Evolutionary conservation across 2,797 vertebrate species (phyloP).

Genomic region (Helarctos malayanus): DNA sequence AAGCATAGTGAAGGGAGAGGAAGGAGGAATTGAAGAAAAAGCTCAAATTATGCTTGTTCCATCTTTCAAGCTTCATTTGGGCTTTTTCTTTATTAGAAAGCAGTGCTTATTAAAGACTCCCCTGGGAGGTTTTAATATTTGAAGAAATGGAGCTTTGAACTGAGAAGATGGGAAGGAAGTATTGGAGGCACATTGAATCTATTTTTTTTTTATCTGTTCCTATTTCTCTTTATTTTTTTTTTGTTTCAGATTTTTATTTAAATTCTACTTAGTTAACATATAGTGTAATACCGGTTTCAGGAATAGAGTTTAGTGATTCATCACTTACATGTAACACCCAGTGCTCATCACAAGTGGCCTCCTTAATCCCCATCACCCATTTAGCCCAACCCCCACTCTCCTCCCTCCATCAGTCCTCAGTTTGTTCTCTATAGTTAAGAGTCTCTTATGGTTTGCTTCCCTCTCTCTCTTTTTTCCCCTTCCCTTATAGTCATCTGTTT

Average conservation of each 20-base stretch:
- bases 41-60: neutral
- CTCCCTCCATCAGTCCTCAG: neutral
- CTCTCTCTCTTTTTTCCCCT: neutral
- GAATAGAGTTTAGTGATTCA: neutral
- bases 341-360: neutral
- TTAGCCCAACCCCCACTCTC: neutral
- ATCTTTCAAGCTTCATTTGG: neutral
- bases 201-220: neutral
- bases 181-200: neutral
- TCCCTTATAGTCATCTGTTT: neutral
- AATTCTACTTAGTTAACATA: neutral
- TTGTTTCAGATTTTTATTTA: neutral
- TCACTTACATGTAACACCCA: neutral
- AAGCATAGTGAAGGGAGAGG: neutral
- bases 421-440: neutral
- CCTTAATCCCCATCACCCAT: neutral
- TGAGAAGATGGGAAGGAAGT: neutral
- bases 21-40: neutral
- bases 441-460: neutral
- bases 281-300: neutral
- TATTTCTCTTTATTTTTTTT: neutral
- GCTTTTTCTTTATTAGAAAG: conserved; percentile 19
- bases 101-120: neutral
- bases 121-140: conserved; percentile 18
- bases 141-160: conserved; percentile 20